Base-by-base conservation (phyloP, 2,797 vertebrate genomes). In the Apodemus agrarius region DNA sequence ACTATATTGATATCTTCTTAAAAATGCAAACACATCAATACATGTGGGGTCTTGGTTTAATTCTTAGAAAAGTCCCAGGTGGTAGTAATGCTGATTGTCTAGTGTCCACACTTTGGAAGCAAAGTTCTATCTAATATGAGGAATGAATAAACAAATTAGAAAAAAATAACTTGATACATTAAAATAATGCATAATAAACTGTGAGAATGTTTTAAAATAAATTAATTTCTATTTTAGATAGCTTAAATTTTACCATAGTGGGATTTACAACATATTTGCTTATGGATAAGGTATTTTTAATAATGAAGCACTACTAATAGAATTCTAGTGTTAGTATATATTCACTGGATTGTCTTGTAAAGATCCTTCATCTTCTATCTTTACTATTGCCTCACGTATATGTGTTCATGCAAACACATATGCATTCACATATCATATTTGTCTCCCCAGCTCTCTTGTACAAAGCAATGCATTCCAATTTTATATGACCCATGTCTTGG, bases 381-480 rank as follows among this genome's bases (percentile, higher is more conserved):
- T 6, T 91, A n/a, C 16, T 49, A 52, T 89, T 37, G 1, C 3
- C 54, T 40, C 91, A 83, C 49, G 91, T 82, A 84, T 75, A 97
- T 93, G 85, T 40, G n/a, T 24, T 19, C 34, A 75, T 5, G n/a
- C 19, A 89, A 59, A 74, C 9, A 67, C 10, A 78, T 10, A 16
- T 22, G 34, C 9, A 83, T 72, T 22, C 59, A 12, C 24, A 91
- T 2, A 61, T 69, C 6, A 81, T 89, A 63, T 34, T 72, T 65
- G 49, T 89, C 40, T 49, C 21, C 12, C 97, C 59, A 97, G 84
- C 78, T 88, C 59, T 93, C 92, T 94, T 97, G 95, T 95, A 87
- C 52, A 84, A 86, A 92, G 76, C 90, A 97, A 85, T 88, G 34
- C n/a, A 87, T 46, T 91, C 5, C 75, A 89, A 65, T 74, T 94